phyloP scores from a whole-genome alignment of 2,113 vertebrate genomes.

The Pimephales promelas region DNA sequence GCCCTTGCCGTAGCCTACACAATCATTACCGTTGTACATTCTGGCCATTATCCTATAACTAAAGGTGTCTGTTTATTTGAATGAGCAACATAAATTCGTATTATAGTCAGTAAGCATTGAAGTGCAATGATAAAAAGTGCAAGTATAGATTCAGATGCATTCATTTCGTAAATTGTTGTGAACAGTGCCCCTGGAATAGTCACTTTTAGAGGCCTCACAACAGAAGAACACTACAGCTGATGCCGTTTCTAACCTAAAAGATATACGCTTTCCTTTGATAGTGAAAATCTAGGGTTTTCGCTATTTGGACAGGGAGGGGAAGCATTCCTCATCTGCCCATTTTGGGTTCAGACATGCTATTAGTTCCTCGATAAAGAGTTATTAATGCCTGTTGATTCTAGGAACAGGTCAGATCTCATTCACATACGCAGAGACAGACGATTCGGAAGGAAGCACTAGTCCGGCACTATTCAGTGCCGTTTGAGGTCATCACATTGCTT shows the following conservation, averaged over 20 bases:
- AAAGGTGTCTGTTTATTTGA: constrained; percentile 66
- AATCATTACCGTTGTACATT: constrained; percentile 49
- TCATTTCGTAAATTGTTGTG: constrained; percentile 82
- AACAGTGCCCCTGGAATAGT: constrained; percentile 71
- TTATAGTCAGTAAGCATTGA: constrained; percentile 86
- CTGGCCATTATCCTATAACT: constrained; percentile 70
- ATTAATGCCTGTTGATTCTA: constrained; percentile 71
- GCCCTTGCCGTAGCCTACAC: constrained; percentile 45
- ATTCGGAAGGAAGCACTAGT: constrained; percentile 78
- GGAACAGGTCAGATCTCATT: constrained; percentile 66
- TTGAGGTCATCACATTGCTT: constrained; percentile 69
- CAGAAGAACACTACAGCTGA: constrained; percentile 77
- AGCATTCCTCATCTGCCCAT: constrained; percentile 45
- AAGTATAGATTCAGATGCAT: constrained; percentile 95
- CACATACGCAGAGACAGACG: constrained; percentile 53
- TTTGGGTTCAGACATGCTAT: constrained; percentile 60
- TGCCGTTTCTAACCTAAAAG: constrained; percentile 95
- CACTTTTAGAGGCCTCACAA: constrained; percentile 79
- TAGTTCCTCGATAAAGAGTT: constrained; percentile 57
- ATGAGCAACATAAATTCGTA: constrained; percentile 78
- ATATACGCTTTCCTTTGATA: constrained; percentile 67
- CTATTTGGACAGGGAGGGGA: constrained; percentile 55
- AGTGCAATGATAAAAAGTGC: constrained; percentile 97
- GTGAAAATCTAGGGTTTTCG: constrained; percentile 67
- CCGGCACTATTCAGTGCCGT: constrained; percentile 71